These are phyloP conservation scores for Dorcus parallelipipedus DNA, from an alignment of 2,888 invertebrate genomes.

Conservation along the genomic window DNA sequence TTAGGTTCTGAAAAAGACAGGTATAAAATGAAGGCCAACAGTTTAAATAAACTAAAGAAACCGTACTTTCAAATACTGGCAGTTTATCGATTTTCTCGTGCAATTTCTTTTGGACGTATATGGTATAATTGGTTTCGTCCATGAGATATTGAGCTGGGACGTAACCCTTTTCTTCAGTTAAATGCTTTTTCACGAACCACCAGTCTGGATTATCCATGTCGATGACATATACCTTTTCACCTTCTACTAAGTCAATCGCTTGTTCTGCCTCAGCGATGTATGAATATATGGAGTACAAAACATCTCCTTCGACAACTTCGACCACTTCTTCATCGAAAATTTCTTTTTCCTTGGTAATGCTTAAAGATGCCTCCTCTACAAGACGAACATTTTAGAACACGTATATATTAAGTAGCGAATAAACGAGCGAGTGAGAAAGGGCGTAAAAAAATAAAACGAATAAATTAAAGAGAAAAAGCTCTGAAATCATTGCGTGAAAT, in stretches of 20 bases:
- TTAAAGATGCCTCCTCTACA: constrained; percentile 48
- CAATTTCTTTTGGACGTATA: constrained; percentile 82
- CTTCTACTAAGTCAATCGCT: constrained; percentile 85
- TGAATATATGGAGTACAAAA: constrained; percentile 78
- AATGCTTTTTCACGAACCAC: constrained; percentile 89
- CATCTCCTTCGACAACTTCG: constrained; percentile 67
- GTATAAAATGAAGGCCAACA: background rate
- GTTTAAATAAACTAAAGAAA: background rate
- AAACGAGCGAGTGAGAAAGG: too few relatives aligned
- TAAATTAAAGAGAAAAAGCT: background rate
- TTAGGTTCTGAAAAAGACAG: constrained; percentile 63
- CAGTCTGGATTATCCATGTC: constrained; percentile 84
- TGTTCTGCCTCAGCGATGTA: constrained; percentile 85
- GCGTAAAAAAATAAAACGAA: background rate
- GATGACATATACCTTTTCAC: constrained; percentile 79
- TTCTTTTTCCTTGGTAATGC: constrained; percentile 49
- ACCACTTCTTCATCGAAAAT: constrained; percentile 39
- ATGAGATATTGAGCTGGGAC: constrained; percentile 88
- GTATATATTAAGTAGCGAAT: too few relatives aligned
- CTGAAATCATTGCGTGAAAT: too few relatives aligned
- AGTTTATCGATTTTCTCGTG: constrained; percentile 89
- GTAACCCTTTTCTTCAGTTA: constrained; percentile 90
- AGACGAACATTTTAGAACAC: constrained; percentile 9
- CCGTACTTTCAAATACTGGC: constrained; percentile 89
- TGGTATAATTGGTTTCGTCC: constrained; percentile 75